Conservation (phyloP, 2,888 invertebrate genomes). For the Litoditis marina region DNA sequence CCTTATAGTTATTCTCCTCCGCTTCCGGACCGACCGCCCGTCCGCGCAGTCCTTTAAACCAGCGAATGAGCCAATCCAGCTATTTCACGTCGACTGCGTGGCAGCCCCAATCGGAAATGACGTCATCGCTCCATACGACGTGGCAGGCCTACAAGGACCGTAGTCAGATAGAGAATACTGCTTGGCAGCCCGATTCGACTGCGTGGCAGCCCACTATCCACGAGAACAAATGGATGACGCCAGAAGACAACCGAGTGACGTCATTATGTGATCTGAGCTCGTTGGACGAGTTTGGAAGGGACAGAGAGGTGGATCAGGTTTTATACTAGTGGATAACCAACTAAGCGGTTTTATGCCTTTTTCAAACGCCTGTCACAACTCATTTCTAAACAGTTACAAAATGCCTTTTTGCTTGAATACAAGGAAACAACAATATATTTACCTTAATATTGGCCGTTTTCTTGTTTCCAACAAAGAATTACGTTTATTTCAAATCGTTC, state of each 20-base stretch:
- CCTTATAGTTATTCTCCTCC: no score
- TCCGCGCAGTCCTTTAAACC: neutral
- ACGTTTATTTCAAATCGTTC: neutral
- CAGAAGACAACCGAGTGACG: constrained; percentile 13
- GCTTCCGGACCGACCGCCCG: no score
- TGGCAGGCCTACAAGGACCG: no score
- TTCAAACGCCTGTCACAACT: neutral
- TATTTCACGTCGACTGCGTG: neutral
- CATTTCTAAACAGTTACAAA: neutral
- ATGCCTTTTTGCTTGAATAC: neutral
- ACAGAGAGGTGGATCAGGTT: constrained; percentile 4
- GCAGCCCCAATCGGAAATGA: neutral
- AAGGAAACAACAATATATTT: no score
- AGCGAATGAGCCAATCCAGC: neutral
- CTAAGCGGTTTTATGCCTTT: neutral
- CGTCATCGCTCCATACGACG: neutral
- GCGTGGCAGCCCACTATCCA: no score
- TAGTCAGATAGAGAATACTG: no score
- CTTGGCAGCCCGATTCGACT: no score
- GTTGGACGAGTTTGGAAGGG: neutral
- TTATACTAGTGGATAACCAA: no score
- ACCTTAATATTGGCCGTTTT: no score
- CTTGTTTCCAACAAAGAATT: neutral
- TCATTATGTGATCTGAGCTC: constrained; percentile 3
- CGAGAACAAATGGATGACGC: constrained; percentile 11